phyloP scores from a whole-genome alignment of 2,888 invertebrate species.

The Aphodius granarius region DNA sequence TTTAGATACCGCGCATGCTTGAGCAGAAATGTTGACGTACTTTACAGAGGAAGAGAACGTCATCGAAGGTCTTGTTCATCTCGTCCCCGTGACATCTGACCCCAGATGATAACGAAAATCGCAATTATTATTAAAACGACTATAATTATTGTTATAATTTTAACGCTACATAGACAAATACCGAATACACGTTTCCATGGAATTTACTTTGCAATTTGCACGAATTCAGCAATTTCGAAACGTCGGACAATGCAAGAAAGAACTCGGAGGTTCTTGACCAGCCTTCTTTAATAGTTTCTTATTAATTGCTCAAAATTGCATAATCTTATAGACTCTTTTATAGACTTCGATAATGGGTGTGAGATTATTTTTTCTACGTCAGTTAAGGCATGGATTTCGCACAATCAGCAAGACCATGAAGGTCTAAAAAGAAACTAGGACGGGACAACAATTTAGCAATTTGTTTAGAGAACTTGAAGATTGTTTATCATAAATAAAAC shows the following conservation, averaged over 20 bases:
- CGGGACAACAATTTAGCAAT: not conserved
- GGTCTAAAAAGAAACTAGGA: not conserved
- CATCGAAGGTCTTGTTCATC: constrained; percentile 28
- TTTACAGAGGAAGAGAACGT: not conserved
- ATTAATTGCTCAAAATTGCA: not conserved
- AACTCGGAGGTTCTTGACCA: not conserved
- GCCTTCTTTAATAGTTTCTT: not conserved
- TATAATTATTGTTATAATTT: not conserved
- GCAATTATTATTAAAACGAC: not conserved
- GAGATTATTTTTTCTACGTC: not conserved
- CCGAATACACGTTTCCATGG: not conserved
- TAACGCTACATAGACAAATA: not conserved
- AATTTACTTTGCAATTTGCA: not conserved
- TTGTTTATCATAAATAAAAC: not conserved
- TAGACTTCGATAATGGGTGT: too few relatives aligned
- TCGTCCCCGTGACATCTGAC: constrained; percentile 33
- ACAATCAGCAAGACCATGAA: not conserved
- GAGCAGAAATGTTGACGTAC: not conserved
- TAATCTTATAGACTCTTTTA: too few relatives aligned
- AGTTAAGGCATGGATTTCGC: not conserved
- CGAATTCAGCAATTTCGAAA: not conserved
- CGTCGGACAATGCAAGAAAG: not conserved
- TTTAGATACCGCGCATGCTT: not conserved
- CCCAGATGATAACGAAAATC: constrained; percentile 1
- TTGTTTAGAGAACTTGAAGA: not conserved